phyloP scores from a whole-genome alignment of 2,888 invertebrate species.

The Napeogenes inachia region DNA sequence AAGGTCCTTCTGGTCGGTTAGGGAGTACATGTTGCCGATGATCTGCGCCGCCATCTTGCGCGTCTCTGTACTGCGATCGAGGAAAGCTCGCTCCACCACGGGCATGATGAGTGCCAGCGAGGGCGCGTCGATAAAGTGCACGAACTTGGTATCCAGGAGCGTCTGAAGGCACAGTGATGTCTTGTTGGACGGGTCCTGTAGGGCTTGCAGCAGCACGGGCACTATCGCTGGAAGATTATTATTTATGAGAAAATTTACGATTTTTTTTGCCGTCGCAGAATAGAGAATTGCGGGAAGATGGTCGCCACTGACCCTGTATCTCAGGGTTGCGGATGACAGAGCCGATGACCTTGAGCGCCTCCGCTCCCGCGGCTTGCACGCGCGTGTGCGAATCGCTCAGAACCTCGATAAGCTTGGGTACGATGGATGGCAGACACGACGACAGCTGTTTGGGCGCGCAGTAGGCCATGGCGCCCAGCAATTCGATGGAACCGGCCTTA shows the following conservation, averaged over 20 bases:
- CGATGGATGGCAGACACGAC: slow-evolving; percentile 97
- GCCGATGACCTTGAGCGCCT: slow-evolving; percentile 96
- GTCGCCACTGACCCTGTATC: slow-evolving; percentile 83
- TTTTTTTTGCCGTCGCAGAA: too few relatives aligned
- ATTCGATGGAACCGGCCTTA: slow-evolving; percentile 95
- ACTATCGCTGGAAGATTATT: slow-evolving; percentile 82
- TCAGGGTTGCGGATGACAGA: slow-evolving; percentile 99
- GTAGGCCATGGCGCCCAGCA: slow-evolving; percentile 98
- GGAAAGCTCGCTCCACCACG: slow-evolving; percentile 97
- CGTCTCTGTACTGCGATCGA: slow-evolving; percentile 98
- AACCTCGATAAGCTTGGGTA: slow-evolving; percentile 97
- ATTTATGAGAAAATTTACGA: too few relatives aligned
- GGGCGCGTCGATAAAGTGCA: slow-evolving; percentile 99
- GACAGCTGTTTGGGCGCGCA: slow-evolving; percentile 99
- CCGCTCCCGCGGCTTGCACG: slow-evolving; percentile 97
- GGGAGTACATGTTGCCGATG: slow-evolving; percentile 99
- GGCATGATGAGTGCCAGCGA: slow-evolving; percentile 99
- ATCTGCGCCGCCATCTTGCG: slow-evolving; percentile 99
- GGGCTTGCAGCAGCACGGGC: slow-evolving; percentile 89
- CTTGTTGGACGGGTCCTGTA: slow-evolving; percentile 97
- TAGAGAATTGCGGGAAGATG: too few relatives aligned
- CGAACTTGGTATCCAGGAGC: slow-evolving; percentile 96
- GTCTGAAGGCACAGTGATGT: slow-evolving; percentile 96
- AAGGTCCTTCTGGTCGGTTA: slow-evolving; percentile 99
- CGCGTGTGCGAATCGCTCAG: slow-evolving; percentile 98